These are phyloP conservation scores for Phengaris alcon DNA, from an alignment of 2,888 invertebrate species.

Conservation along the genomic window DNA sequence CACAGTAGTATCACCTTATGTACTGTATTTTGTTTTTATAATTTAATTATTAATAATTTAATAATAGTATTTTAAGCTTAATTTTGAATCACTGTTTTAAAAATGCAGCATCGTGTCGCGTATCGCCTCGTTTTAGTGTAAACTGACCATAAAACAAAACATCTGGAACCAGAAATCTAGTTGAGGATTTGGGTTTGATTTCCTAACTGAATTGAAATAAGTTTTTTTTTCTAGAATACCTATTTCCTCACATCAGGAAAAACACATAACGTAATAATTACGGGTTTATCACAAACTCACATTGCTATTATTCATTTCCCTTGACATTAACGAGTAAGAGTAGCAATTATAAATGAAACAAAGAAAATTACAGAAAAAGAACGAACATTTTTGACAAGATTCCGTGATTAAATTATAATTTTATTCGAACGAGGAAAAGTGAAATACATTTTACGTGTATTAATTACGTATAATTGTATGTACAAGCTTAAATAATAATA, in stretches of 20 bases:
- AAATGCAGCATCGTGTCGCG: too few relatives aligned
- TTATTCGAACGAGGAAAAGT: not conserved
- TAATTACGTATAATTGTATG: not conserved
- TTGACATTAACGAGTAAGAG: constrained; percentile 1
- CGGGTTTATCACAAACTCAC: not conserved
- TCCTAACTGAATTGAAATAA: not conserved
- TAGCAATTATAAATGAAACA: constrained; percentile 10
- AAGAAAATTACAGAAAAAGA: constrained; percentile 13
- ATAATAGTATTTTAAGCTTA: too few relatives aligned
- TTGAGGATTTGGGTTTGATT: not conserved
- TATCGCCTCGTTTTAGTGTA: too few relatives aligned
- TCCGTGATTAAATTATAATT: constrained; percentile 9
- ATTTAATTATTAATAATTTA: too few relatives aligned
- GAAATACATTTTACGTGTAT: not conserved
- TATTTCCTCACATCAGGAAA: not conserved
- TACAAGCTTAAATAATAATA: not conserved
- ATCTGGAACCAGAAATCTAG: too few relatives aligned
- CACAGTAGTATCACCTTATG: too few relatives aligned
- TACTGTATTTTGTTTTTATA: too few relatives aligned
- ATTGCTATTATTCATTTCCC: not conserved
- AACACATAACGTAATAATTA: not conserved
- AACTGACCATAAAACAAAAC: too few relatives aligned
- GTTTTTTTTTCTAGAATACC: not conserved
- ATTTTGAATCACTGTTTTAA: too few relatives aligned
- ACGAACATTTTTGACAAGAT: constrained; percentile 11